Percentiles rank a stretch among this genome's conserved stretches.
Evolutionary conservation across 2,113 vertebrate species (phyloP).

Genomic region (Nyctereutes procyonoides): DNA sequence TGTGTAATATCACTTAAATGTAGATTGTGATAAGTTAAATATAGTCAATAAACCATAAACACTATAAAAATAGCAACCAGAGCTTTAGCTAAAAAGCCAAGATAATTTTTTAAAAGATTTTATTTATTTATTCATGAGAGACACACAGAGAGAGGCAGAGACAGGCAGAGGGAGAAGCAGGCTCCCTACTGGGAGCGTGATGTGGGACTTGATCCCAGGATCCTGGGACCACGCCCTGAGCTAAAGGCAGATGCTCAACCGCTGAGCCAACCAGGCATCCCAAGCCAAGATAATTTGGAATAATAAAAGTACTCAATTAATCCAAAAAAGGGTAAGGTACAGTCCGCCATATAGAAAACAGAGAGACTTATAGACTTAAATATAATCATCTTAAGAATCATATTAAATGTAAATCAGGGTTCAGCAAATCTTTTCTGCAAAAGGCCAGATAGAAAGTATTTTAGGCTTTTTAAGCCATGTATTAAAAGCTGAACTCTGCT

Average conservation of each 20-base stretch:
- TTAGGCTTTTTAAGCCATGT: background rate
- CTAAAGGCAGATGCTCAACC: no score
- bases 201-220: no score
- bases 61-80: background rate
- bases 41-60: background rate
- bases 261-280: no score
- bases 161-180: no score
- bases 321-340: background rate
- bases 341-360: background rate
- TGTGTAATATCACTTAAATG: background rate
- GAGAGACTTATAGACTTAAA: background rate
- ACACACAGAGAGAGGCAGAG: no score
- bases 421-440: background rate
- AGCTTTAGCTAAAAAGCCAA: background rate
- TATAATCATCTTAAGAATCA: background rate
- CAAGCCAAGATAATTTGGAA: background rate
- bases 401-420: background rate
- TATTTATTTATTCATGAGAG: no score
- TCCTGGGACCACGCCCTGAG: no score
- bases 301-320: background rate
- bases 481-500: background rate
- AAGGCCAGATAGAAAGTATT: background rate
- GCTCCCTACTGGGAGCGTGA: no score
- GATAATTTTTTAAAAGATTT: background rate
- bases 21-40: background rate